These are phyloP conservation scores for Porites lutea DNA, from an alignment of 64 coral and sea anemone genomes.

Conservation along the genomic window DNA sequence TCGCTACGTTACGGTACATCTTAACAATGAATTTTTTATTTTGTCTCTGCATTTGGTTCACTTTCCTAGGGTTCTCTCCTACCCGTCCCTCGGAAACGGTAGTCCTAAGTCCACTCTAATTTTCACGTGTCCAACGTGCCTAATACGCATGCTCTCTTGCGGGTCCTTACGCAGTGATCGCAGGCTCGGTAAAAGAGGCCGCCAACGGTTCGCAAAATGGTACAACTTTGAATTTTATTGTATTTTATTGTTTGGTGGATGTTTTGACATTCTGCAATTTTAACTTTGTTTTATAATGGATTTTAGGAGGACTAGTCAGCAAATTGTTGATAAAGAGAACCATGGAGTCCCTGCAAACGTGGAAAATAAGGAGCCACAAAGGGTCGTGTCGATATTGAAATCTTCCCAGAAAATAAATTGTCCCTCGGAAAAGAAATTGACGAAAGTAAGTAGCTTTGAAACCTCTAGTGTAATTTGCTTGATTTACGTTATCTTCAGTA, in stretches of 20 bases:
- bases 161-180: background rate
- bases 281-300: constrained; percentile 40
- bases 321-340: constrained; percentile 41
- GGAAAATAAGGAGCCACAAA: constrained; percentile 27
- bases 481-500: background rate
- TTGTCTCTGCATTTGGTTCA: no score
- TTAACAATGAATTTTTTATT: no score
- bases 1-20: no score
- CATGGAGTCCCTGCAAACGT: background rate
- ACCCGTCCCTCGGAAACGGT: no score
- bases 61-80: no score
- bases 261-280: background rate
- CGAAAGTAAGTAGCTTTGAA: background rate
- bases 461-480: background rate
- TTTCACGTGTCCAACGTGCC: no score
- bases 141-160: background rate
- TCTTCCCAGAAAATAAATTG: constrained; percentile 34
- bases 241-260: constrained; percentile 44
- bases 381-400: constrained; percentile 49
- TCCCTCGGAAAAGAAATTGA: constrained; percentile 29
- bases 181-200: constrained; percentile 19
- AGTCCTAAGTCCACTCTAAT: no score
- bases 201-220: constrained; percentile 41
- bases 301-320: constrained; percentile 7
- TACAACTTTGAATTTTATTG: constrained; percentile 50